Conservation (phyloP, 2,797 vertebrate genomes). For the Molossus molossus region DNA sequence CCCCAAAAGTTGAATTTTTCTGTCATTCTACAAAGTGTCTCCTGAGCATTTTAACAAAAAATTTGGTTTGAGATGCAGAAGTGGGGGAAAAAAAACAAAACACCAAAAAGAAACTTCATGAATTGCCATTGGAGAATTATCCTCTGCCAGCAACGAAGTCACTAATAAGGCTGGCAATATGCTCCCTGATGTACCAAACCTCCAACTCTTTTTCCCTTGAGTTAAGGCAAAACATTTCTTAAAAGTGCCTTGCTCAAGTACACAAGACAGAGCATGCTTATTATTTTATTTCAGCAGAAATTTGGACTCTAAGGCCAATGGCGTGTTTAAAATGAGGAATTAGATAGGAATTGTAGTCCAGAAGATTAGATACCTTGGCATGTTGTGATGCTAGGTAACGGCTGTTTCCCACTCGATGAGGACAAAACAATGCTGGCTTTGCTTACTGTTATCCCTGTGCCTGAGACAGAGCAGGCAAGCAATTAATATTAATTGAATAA, state of each 20-base stretch:
- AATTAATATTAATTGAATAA: slow-evolving; percentile 21
- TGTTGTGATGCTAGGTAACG: neutral
- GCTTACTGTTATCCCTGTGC: neutral
- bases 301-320: neutral
- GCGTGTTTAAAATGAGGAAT: slow-evolving; percentile 23
- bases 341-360: neutral
- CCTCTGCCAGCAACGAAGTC: neutral
- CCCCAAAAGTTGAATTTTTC: neutral
- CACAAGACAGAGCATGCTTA: neutral
- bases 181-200: neutral
- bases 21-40: neutral
- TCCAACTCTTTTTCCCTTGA: neutral
- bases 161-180: neutral
- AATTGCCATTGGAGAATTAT: neutral
- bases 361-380: neutral
- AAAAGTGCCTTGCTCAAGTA: neutral
- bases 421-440: neutral
- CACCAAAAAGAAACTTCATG: neutral
- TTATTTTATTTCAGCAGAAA: neutral
- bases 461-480: neutral
- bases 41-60: neutral
- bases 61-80: neutral
- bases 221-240: slow-evolving; percentile 20
- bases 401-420: neutral
- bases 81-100: neutral